Percentiles rank a stretch among this genome's conserved stretches.
Evolutionary conservation across 2,797 vertebrate species (phyloP).

Genomic region (Neosalanx taihuensis): DNA sequence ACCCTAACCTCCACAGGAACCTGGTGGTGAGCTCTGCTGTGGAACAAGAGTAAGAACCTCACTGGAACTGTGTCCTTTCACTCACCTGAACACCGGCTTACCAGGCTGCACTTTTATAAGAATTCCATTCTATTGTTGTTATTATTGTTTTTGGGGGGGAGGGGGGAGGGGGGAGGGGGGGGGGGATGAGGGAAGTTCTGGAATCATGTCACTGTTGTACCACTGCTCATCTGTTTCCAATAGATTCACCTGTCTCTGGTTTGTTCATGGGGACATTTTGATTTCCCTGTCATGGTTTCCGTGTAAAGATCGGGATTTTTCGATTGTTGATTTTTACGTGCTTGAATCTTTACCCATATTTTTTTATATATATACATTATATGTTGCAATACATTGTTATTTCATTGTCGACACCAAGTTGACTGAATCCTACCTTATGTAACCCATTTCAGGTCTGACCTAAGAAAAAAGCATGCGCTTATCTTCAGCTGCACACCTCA

Average conservation of each 20-base stretch:
- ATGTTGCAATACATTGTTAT: not conserved
- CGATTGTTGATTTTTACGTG: not conserved
- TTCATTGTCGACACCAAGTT: not conserved
- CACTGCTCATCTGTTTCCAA: not conserved
- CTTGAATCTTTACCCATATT: not conserved
- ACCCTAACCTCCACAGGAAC: constrained; percentile 96
- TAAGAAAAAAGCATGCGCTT: not conserved
- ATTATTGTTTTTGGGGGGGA: constrained; percentile 11
- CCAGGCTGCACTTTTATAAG: constrained; percentile 58
- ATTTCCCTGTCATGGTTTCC: not conserved
- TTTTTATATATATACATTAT: not conserved
- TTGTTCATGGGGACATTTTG: not conserved
- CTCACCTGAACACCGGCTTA: constrained; percentile 38
- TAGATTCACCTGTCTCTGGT: not conserved
- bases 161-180: not conserved
- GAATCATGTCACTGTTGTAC: not conserved
- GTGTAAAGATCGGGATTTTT: not conserved
- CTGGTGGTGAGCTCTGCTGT: constrained; percentile 59
- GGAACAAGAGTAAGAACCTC: constrained; percentile 54
- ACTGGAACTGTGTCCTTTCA: constrained; percentile 23
- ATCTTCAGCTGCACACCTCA: constrained; percentile 2
- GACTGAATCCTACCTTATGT: not conserved
- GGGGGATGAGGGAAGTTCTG: constrained; percentile 2
- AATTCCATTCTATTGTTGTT: constrained; percentile 21
- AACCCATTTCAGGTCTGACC: not conserved